Evolutionary conservation across 2,113 vertebrate genomes (phyloP).

Genomic region (Merops nubicus): DNA sequence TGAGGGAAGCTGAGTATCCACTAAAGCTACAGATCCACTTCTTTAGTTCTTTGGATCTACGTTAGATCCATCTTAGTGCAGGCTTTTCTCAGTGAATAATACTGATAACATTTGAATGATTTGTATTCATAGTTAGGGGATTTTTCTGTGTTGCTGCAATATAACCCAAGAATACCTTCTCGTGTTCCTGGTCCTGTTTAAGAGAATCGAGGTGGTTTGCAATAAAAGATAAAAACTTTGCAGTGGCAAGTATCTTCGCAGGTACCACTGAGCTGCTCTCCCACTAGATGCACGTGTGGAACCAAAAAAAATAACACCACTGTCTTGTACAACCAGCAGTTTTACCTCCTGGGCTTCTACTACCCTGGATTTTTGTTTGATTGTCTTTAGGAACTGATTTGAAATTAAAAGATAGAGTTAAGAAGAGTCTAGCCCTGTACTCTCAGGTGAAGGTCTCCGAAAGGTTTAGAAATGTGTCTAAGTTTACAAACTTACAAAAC

Average conservation of each 20-base stretch:
- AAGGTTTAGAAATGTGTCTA: background rate
- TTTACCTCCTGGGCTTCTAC: background rate
- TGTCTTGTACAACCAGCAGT: background rate
- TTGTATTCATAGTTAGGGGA: background rate
- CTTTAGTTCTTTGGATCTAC: background rate
- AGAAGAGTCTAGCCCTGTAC: background rate
- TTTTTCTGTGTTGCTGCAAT: background rate
- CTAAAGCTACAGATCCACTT: background rate
- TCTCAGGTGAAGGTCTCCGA: background rate
- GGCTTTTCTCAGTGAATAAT: background rate
- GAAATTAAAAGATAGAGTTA: background rate
- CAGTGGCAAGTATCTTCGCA: background rate
- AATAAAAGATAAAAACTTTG: background rate
- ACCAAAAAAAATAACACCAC: background rate
- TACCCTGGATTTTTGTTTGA: background rate
- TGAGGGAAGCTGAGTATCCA: background rate
- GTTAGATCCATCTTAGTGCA: background rate
- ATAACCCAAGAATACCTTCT: background rate
- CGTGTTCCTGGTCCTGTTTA: background rate
- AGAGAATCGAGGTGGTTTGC: background rate
- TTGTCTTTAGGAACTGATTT: background rate
- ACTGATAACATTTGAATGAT: background rate
- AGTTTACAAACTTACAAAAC: background rate
- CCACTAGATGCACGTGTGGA: background rate
- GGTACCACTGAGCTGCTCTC: background rate